phyloP scores from a whole-genome alignment of 2,888 invertebrate species.

The Dinocampus coccinellae region DNA sequence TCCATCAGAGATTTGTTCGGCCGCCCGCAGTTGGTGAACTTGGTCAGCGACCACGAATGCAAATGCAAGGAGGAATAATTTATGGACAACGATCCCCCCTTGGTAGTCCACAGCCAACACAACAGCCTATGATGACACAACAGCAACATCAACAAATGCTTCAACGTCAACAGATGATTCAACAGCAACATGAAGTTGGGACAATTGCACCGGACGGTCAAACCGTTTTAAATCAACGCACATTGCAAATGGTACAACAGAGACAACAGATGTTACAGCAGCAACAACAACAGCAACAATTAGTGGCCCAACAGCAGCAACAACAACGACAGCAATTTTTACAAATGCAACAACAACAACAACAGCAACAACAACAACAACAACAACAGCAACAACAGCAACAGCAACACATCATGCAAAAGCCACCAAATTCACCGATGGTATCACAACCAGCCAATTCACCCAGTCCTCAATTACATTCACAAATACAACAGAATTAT shows the following conservation, averaged over 20 bases:
- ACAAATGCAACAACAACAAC: conserved; percentile 63
- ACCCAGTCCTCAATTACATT: conserved; percentile 68
- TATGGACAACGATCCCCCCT: conserved; percentile 66
- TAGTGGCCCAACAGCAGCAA: conserved; percentile 60
- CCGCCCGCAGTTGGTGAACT: conserved; percentile 65
- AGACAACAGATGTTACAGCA: conserved; percentile 57
- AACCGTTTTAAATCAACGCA: conserved; percentile 45
- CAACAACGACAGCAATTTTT: conserved; percentile 71
- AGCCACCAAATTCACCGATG: conserved; percentile 69
- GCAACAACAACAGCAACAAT: conserved; percentile 66
- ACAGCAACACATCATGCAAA: conserved; percentile 66
- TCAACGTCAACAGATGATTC: conserved; percentile 55
- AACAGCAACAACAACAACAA: conserved; percentile 60
- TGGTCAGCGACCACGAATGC: conserved; percentile 63
- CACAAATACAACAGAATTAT: conserved; percentile 62
- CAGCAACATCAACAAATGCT: conserved; percentile 65
- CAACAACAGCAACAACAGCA: conserved; percentile 66
- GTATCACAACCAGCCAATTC: conserved; percentile 65
- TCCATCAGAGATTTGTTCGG: conserved; percentile 68
- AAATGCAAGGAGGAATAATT: conserved; percentile 61
- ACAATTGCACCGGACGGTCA: conserved; percentile 44
- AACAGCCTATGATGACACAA: conserved; percentile 62
- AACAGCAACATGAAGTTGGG: conserved; percentile 55
- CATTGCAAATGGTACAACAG: conserved; percentile 49
- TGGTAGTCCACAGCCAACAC: conserved; percentile 63